phyloP scores from a whole-genome alignment of 2,888 invertebrate genomes.

The Acanthosoma haemorrhoidale region DNA sequence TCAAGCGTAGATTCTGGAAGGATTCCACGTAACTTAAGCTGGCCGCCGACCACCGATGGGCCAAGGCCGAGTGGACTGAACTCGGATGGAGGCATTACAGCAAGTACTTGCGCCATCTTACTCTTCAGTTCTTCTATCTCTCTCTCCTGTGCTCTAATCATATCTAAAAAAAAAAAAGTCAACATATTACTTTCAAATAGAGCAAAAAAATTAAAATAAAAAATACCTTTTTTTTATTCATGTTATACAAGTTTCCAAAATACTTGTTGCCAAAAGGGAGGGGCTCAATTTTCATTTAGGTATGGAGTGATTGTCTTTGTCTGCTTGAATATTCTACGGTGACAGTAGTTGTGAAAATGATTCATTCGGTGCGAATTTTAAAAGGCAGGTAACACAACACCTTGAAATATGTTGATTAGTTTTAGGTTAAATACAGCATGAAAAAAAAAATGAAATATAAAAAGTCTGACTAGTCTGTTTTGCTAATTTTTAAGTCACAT shows the following conservation, averaged over 20 bases:
- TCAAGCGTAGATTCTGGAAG: slow-evolving; percentile 57
- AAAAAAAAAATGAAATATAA: too few relatives aligned
- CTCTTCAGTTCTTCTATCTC: slow-evolving; percentile 86
- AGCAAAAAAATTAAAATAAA: neutral
- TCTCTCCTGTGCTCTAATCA: slow-evolving; percentile 78
- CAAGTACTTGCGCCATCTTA: slow-evolving; percentile 87
- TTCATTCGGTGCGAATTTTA: too few relatives aligned
- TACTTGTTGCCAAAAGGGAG: neutral
- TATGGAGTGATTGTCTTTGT: neutral
- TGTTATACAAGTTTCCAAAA: neutral
- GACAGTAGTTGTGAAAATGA: too few relatives aligned
- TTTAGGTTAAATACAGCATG: too few relatives aligned
- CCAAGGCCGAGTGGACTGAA: slow-evolving; percentile 30
- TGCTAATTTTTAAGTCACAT: too few relatives aligned
- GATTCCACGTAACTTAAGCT: slow-evolving; percentile 8
- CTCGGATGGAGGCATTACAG: slow-evolving; percentile 73
- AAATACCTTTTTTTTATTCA: neutral
- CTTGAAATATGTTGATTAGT: too few relatives aligned
- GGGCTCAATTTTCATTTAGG: too few relatives aligned
- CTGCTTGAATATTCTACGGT: too few relatives aligned
- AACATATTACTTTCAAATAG: neutral
- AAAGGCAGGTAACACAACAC: too few relatives aligned
- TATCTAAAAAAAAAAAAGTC: slow-evolving; percentile 51
- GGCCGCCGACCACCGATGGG: slow-evolving; percentile 18
- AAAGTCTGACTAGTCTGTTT: too few relatives aligned